Percentiles rank a stretch among this genome's conserved stretches.
Evolutionary conservation across 2,797 vertebrate species (phyloP).

Genomic region (Lemur catta): DNA sequence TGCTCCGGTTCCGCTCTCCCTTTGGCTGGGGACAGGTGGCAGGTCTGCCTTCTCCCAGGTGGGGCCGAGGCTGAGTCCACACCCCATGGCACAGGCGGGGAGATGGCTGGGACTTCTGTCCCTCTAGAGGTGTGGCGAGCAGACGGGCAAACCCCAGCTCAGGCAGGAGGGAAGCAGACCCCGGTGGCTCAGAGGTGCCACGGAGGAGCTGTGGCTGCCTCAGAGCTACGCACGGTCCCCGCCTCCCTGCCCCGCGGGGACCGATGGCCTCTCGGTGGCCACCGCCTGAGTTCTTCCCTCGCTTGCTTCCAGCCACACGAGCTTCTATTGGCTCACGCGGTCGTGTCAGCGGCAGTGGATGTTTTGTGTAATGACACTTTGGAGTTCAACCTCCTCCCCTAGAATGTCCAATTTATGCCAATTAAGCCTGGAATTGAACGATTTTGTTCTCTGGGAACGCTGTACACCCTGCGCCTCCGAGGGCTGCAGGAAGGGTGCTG

Average conservation of each 20-base stretch:
- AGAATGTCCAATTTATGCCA: background rate
- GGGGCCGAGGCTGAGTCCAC: too few relatives aligned
- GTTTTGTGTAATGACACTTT: background rate
- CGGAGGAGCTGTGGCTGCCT: background rate
- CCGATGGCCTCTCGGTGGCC: background rate
- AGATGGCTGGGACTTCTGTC: background rate
- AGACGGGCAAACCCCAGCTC: too few relatives aligned
- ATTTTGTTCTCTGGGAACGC: background rate
- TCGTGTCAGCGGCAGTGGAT: too few relatives aligned
- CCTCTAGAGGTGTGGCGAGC: background rate
- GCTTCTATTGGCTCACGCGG: too few relatives aligned
- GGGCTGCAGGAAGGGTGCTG: background rate
- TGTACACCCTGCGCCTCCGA: fast-evolving
- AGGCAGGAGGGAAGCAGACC: background rate
- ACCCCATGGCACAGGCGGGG: background rate
- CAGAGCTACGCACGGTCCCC: background rate
- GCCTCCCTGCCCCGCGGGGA: too few relatives aligned
- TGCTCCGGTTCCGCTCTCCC: background rate
- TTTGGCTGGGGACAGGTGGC: background rate
- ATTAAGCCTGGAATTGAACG: background rate
- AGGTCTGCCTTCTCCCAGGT: background rate
- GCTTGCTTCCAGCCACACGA: background rate
- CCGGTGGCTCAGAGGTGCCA: background rate
- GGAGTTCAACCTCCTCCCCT: background rate
- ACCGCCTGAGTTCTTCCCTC: background rate